Conservation (phyloP, 2,888 invertebrate species). For the Ellobium chinense region DNA sequence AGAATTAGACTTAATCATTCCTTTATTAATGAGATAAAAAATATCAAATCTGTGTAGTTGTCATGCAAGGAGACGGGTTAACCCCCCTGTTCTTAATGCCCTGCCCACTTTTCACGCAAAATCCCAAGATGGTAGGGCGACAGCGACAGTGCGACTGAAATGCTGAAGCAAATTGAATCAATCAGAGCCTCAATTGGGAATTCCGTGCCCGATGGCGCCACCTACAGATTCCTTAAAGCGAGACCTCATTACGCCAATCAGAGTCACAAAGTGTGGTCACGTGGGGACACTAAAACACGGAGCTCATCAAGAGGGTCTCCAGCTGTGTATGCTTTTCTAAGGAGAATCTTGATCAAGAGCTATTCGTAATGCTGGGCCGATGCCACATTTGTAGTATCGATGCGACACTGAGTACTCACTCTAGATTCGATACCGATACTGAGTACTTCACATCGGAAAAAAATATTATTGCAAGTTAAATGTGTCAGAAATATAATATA, state of each 20-base stretch:
- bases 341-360: too few relatives aligned
- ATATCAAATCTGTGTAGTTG: conserved; percentile 11
- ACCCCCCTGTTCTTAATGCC: background rate
- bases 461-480: too few relatives aligned
- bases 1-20: conserved; percentile 10
- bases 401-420: too few relatives aligned
- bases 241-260: conserved; percentile 42
- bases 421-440: too few relatives aligned
- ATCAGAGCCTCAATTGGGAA: conserved; percentile 39
- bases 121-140: background rate
- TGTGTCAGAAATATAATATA: too few relatives aligned
- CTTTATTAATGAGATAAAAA: conserved; percentile 19
- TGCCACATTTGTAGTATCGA: too few relatives aligned
- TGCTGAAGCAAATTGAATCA: conserved; percentile 26
- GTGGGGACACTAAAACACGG: conserved; percentile 8
- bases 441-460: too few relatives aligned
- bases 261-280: conserved; percentile 44
- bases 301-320: conserved; percentile 15
- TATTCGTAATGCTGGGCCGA: too few relatives aligned
- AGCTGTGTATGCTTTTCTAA: too few relatives aligned
- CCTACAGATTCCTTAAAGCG: conserved; percentile 26
- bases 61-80: background rate
- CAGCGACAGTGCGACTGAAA: background rate
- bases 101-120: background rate
- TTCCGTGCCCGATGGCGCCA: conserved; percentile 23